Evolutionary conservation across 2,113 vertebrate genomes (phyloP).

Genomic region (Cyanistes caeruleus): DNA sequence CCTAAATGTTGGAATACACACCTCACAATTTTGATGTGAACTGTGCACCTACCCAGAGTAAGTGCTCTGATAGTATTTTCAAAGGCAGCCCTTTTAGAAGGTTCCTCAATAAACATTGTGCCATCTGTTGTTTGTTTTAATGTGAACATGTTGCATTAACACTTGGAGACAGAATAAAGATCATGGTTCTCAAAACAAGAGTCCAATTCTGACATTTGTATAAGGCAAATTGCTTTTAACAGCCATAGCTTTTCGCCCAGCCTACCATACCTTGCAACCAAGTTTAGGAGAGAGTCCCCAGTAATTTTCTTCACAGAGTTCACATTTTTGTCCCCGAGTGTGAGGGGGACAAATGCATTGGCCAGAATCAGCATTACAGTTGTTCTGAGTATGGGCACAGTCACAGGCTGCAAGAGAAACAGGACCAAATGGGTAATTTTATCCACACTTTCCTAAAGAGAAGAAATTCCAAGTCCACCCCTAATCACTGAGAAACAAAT

Average conservation of each 20-base stretch:
- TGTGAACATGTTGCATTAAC: not conserved
- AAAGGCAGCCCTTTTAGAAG: not conserved
- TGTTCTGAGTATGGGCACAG: constrained; percentile 88
- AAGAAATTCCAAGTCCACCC: not conserved
- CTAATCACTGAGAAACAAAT: not conserved
- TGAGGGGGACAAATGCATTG: constrained; percentile 88
- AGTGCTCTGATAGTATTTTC: not conserved
- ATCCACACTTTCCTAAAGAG: not conserved
- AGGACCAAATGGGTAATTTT: not conserved
- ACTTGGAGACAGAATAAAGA: not conserved
- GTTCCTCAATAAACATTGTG: not conserved
- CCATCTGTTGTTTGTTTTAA: not conserved
- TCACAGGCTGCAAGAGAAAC: constrained; percentile 81
- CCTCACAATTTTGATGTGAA: not conserved
- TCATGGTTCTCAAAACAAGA: not conserved
- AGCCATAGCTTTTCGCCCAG: not conserved
- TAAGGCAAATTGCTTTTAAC: not conserved
- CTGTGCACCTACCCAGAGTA: not conserved
- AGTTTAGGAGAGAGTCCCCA: constrained; percentile 81
- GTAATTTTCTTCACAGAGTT: constrained; percentile 80
- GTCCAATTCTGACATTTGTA: not conserved
- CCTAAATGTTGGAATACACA: not conserved
- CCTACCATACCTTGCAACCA: constrained; percentile 86
- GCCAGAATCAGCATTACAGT: constrained; percentile 83
- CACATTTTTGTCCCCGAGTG: constrained; percentile 82